Evolutionary conservation across 2,888 invertebrate genomes (phyloP).

Genomic region (Polia nebulosa): DNA sequence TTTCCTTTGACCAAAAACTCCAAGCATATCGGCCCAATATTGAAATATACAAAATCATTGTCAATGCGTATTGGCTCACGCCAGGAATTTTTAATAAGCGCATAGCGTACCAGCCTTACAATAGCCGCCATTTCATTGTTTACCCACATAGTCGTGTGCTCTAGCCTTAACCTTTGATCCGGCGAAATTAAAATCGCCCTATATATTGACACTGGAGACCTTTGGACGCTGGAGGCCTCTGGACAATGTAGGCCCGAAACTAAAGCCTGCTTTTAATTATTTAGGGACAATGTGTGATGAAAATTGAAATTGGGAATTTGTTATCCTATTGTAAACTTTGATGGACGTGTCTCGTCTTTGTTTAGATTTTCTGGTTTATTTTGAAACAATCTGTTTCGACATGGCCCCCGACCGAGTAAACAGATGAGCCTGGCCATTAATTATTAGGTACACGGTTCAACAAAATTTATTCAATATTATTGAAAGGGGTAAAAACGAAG

Average conservation of each 20-base stretch:
- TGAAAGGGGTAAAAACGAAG: neutral
- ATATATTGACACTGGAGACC: constrained; percentile 33
- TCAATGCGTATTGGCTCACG: constrained; percentile 34
- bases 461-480: neutral
- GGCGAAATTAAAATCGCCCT: constrained; percentile 45
- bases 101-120: constrained; percentile 41
- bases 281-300: constrained; percentile 21
- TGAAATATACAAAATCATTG: constrained; percentile 35
- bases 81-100: constrained; percentile 64
- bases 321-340: constrained; percentile 16
- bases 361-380: constrained; percentile 28
- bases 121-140: constrained; percentile 58
- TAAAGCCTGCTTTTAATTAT: constrained; percentile 37
- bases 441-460: neutral
- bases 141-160: constrained; percentile 18
- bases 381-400: neutral
- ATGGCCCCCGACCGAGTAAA: neutral
- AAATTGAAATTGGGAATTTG: constrained; percentile 38
- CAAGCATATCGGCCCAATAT: constrained; percentile 12
- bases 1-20: constrained; percentile 2
- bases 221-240: neutral
- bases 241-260: constrained; percentile 36
- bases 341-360: constrained; percentile 6
- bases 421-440: too few species aligned
- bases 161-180: constrained; percentile 45